Base-by-base conservation (phyloP, 2,113 vertebrate species). In the Apteryx owenii region DNA sequence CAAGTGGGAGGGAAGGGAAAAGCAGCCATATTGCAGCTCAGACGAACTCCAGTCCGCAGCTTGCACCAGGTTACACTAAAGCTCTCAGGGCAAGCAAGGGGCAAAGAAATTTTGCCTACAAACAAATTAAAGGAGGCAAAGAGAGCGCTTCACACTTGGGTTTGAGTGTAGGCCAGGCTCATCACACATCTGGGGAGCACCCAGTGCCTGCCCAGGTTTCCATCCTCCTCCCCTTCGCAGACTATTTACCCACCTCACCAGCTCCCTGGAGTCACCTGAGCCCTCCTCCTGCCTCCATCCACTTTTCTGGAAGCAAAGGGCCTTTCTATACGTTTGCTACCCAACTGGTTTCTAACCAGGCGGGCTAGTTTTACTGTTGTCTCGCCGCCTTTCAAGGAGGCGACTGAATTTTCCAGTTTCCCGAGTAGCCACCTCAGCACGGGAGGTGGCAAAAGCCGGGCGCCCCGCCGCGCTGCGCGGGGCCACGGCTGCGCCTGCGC, bases 261-360 rank as follows among this genome's bases (percentile, higher is more conserved):
- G 2, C 31, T 85, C 58, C 66, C 85, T n/a, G 10, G 31, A 86
- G 60, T 73, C 64, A 69, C 68, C 65, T 8, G 23, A 83, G 60
- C 65, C 18, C 20, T 3, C 10, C 72, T 75, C 80, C 80, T 77
- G 36, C 64, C 77, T 89, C 64, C 77, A 51, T 70, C 46, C 60
- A 18, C 65, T 66, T 54, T 73, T 71, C 22, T 65, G 77, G 86
- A 93, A 86, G 72, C 69, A 31, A 66, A 75, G 50, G 29, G 31
- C 29, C 65, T 66, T 90, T 80, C 19, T 23, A 28, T 3, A 44
- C 8, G n/a, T 48, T 26, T 73, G 80, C 56, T 78, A 78, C 72
- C 86, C 5, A 31, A 93, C 94, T 92, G 86, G 94, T 92, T 96
- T 91, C 61, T 69, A 95, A 94, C 72, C 78, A 91, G 94, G 94